These are phyloP conservation scores for Micoletzkya japonica DNA, from an alignment of 2,888 invertebrate genomes.

Conservation along the genomic window DNA sequence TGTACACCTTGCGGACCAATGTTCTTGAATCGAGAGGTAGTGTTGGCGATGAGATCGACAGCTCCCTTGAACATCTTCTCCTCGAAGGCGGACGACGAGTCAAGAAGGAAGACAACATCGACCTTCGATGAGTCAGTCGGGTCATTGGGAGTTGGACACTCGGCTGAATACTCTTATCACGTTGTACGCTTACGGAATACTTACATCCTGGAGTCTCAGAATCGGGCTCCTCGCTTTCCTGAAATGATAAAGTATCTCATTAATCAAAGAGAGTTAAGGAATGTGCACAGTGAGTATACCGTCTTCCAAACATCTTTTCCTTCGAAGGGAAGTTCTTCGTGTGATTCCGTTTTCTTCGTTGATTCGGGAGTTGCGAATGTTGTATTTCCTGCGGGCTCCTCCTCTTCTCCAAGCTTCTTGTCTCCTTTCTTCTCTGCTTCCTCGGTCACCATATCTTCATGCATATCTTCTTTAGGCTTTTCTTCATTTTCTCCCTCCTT, in stretches of 20 bases:
- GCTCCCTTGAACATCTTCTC: slow-evolving; percentile 48
- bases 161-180: slow-evolving; percentile 31
- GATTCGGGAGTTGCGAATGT: too few species aligned
- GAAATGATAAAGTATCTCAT: too few species aligned
- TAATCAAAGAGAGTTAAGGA: too few species aligned
- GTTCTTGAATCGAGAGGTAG: slow-evolving; percentile 49
- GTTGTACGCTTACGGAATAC: neutral
- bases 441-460: too few species aligned
- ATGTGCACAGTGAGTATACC: neutral
- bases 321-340: neutral
- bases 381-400: too few species aligned
- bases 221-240: too few species aligned
- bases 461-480: too few species aligned
- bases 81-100: slow-evolving; percentile 50
- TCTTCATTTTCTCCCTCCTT: too few species aligned
- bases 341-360: neutral
- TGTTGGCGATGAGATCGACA: slow-evolving; percentile 49
- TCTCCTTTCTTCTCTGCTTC: too few species aligned
- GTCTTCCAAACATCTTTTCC: slow-evolving; percentile 5
- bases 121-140: slow-evolving; percentile 37
- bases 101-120: slow-evolving; percentile 57
- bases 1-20: slow-evolving; percentile 56
- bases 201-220: too few species aligned
- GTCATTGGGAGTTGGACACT: slow-evolving; percentile 48
- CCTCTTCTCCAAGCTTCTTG: too few species aligned